phyloP scores from a whole-genome alignment of 2,888 invertebrate species.

The Mayetiola destructor region DNA sequence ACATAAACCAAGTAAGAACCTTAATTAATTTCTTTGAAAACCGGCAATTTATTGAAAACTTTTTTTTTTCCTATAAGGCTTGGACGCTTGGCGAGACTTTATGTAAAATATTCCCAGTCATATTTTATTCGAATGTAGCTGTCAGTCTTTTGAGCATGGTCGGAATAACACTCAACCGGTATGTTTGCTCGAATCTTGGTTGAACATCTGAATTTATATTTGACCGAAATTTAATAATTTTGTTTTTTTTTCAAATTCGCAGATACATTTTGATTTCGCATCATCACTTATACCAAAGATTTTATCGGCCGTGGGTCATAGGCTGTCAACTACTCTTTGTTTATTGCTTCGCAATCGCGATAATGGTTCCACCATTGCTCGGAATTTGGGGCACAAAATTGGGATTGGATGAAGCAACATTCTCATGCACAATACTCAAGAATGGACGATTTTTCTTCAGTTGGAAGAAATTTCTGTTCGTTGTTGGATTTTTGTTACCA shows the following conservation, averaged over 20 bases:
- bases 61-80: slow-evolving; percentile 27
- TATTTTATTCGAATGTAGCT: slow-evolving; percentile 82
- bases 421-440: slow-evolving; percentile 76
- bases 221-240: neutral
- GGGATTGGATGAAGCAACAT: slow-evolving; percentile 63
- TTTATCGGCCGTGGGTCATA: slow-evolving; percentile 61
- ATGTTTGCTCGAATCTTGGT: slow-evolving; percentile 13
- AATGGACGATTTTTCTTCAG: slow-evolving; percentile 61
- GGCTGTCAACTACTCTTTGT: slow-evolving; percentile 61
- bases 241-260: slow-evolving; percentile 20
- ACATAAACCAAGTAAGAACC: slow-evolving; percentile 48
- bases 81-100: slow-evolving; percentile 67
- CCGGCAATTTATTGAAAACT: neutral
- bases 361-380: slow-evolving; percentile 64
- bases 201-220: neutral
- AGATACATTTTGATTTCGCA: slow-evolving; percentile 75
- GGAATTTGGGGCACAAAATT: slow-evolving; percentile 70
- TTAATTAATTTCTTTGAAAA: neutral
- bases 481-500: slow-evolving; percentile 69
- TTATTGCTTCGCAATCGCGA: slow-evolving; percentile 62
- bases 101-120: slow-evolving; percentile 72
- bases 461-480: slow-evolving; percentile 71
- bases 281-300: slow-evolving; percentile 59
- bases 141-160: slow-evolving; percentile 79
- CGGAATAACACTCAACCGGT: slow-evolving; percentile 79